Evolutionary conservation across 2,888 invertebrate species (phyloP), one percentile per base, ranked within the genome.

Genomic region (Branchellion lobata): DNA sequence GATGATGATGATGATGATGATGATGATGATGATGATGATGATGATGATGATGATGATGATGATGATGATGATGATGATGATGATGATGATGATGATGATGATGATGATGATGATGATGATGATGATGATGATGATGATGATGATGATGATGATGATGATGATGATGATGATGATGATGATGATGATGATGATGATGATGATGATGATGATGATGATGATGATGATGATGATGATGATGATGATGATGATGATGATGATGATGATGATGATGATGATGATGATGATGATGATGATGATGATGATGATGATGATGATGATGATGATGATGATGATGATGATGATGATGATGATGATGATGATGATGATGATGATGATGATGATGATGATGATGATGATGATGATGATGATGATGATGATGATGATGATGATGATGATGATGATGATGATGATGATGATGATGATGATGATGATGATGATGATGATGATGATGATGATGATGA

Each of bases 21-120:
- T 69, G 61, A 57, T 57, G 61, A 57, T 57, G 61, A 57, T 57
- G 24, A n/a, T n/a, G 61, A 57, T n/a, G 61, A 57, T 57, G 24
- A 57, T 57, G 61, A n/a, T n/a, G 61, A 57, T 57, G 31, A 69
- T 69, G 61, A 57, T 57, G 61, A 57, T 57, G 61, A n/a, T n/a
- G 24, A 57, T 57, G 61, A 57, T 57, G 61, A 57, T 57, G 31
- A 69, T 69, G 61, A n/a, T n/a, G 61, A 57, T 57, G 61, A 57
- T 57, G 24, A 57, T 57, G 61, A 57, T 57, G 61, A n/a, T n/a
- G 31, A 69, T 69, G 61, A 57, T 57, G 61, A 57, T 57, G 61
- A 57, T 57, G 24, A n/a, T n/a, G 61, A 57, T n/a, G 61, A 57
- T 57, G 24, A 57, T 57, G 61, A n/a, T n/a, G 61, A 57, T 57